Conservation (phyloP, 2,888 invertebrate species). For the Mimumesa dahlbomi region DNA sequence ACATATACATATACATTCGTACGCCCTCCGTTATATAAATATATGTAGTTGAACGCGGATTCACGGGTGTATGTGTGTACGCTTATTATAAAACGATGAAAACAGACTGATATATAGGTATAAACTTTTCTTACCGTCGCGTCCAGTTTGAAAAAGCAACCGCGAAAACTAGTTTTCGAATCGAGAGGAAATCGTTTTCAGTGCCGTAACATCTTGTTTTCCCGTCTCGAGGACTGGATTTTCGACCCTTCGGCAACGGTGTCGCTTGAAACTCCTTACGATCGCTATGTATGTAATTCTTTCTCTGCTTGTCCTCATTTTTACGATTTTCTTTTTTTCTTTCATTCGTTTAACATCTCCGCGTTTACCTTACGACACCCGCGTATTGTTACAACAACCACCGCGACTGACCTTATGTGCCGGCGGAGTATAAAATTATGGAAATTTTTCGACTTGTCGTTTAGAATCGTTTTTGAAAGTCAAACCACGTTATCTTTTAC, state of each 20-base stretch:
- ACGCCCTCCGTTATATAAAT: conserved; percentile 27
- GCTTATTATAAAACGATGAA: conserved; percentile 30
- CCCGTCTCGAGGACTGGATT: too few relatives aligned
- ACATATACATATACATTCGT: background rate
- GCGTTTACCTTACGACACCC: background rate
- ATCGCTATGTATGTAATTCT: background rate
- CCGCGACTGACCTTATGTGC: conserved; percentile 31
- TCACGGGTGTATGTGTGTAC: conserved; percentile 20
- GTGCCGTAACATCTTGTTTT: too few relatives aligned
- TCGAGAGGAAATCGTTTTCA: too few relatives aligned
- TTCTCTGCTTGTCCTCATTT: background rate
- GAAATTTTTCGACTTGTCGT: conserved; percentile 26
- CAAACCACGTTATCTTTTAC: conserved; percentile 34
- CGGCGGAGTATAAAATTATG: conserved; percentile 40
- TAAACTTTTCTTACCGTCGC: conserved; percentile 1
- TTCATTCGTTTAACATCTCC: background rate
- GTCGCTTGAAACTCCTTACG: background rate
- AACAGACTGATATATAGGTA: conserved; percentile 24
- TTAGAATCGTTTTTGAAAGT: conserved; percentile 31
- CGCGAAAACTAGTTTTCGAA: conserved; percentile 30
- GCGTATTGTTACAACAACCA: conserved; percentile 13
- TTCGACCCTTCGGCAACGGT: too few relatives aligned
- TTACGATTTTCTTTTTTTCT: background rate
- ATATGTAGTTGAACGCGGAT: conserved; percentile 17
- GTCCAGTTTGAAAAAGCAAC: conserved; percentile 30